Base-by-base conservation (phyloP, 2,888 invertebrate genomes). In the Leucania comma region DNA sequence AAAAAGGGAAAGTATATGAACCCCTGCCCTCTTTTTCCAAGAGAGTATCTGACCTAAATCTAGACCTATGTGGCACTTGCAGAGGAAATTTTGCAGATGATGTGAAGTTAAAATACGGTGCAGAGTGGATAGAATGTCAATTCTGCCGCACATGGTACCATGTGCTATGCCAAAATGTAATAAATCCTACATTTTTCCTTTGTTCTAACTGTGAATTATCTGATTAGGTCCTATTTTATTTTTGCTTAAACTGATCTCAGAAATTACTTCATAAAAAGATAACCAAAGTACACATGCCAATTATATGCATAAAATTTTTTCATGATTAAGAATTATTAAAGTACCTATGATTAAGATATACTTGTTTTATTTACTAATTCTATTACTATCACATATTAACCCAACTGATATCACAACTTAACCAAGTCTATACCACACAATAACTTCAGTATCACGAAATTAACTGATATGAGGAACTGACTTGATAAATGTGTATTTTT, bases 201-300 rank as follows among this genome's bases (percentile, higher is more conserved):
- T 59, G 59, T 38, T 59, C 59, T 42, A 38, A 38, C 38, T 59
- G 59, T 59, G n/a, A 59, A 59, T 22, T 61, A 61, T 61, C 26
- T 20, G 50, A 61, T 46, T 61, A 61, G 22, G 26, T 46, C 46
- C n/a, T 61, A 29, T 48, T 46, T 61, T 32, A 61, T 42, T 48
- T 48, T 50, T 46, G 48, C 29, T 46, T 48, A 46, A 46, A 50
- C 46, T 61, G 46, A 46, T n/a, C 38, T 61, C 26, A 42, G 42
- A 46, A 61, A 61, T 42, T 61, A 42, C 48, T 61, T 42, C 38
- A 24, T 61, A 46, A 38, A 46, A 61, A 24, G 48, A 61, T 61
- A 48, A 35, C 38, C 42, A 61, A 17, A 48, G 26, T 61, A 12
- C 10, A 46, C 32, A 29, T 61, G 46, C 48, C 29, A 48, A 48